Conservation (phyloP, 2,797 vertebrate species). For the Octomys mimax region DNA sequence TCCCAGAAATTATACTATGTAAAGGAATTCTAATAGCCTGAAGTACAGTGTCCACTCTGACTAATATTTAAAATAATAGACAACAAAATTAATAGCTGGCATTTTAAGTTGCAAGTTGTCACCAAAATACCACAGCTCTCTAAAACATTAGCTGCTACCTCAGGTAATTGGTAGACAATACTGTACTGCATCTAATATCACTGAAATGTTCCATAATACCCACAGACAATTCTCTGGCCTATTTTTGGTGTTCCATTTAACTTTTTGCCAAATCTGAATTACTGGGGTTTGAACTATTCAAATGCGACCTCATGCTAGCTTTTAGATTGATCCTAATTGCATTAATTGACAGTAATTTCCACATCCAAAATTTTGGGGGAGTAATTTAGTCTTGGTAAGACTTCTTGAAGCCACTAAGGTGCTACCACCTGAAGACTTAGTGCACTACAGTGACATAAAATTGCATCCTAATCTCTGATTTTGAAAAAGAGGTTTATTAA, state of each 20-base stretch:
- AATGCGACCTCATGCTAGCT: conserved; percentile 80
- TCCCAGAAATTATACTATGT: conserved; percentile 76
- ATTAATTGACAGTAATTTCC: conserved; percentile 85
- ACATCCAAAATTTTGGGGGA: conserved; percentile 78
- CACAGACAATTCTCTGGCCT: conserved; percentile 71
- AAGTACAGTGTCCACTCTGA: conserved; percentile 70
- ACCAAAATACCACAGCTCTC: conserved; percentile 69
- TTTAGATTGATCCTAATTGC: conserved; percentile 85
- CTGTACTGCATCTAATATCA: conserved; percentile 45
- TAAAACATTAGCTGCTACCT: conserved; percentile 73
- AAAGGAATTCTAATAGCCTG: conserved; percentile 69
- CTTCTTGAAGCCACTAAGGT: conserved; percentile 79
- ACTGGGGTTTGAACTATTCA: conserved; percentile 81
- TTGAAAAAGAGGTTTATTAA: conserved; percentile 72
- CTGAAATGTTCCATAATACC: conserved; percentile 71
- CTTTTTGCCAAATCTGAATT: conserved; percentile 85
- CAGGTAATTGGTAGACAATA: conserved; percentile 57
- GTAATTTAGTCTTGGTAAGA: conserved; percentile 84
- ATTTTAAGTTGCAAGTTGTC: conserved; percentile 79
- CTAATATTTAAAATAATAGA: conserved; percentile 80
- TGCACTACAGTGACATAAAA: conserved; percentile 62
- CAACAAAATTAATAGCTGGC: conserved; percentile 84
- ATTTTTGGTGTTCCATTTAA: conserved; percentile 83
- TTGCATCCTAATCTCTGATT: conserved; percentile 43
- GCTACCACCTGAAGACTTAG: conserved; percentile 80